These are phyloP conservation scores for Cinclus mexicanus DNA, from an alignment of 2,113 vertebrate genomes.

Conservation along the genomic window DNA sequence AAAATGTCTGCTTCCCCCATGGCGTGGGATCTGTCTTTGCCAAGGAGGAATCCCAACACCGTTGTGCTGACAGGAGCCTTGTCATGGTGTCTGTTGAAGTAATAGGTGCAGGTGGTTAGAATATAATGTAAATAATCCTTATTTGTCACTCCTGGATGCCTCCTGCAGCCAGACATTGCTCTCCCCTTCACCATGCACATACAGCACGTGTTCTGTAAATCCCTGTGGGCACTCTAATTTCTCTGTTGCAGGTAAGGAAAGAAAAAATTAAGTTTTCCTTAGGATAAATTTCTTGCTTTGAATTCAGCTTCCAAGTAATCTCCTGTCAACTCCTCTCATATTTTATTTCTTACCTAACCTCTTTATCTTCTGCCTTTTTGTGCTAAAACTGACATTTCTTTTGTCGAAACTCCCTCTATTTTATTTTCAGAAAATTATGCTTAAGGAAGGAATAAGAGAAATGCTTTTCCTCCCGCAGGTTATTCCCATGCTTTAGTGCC, in stretches of 20 bases:
- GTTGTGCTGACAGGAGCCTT: neutral
- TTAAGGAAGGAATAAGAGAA: slow-evolving; percentile 15
- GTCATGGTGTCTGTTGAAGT: neutral
- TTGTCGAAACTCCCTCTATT: neutral
- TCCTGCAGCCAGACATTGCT: neutral
- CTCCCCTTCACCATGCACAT: neutral
- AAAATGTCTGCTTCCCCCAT: neutral
- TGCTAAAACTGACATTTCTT: neutral
- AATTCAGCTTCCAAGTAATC: neutral
- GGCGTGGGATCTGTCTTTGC: neutral
- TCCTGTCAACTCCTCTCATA: neutral
- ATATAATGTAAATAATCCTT: neutral
- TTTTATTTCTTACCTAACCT: neutral
- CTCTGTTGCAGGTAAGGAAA: neutral
- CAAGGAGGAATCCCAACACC: neutral
- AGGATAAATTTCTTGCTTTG: neutral
- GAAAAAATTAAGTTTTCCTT: neutral
- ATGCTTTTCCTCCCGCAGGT: slow-evolving; percentile 18
- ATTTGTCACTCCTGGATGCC: fast-evolving
- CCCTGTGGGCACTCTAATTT: neutral
- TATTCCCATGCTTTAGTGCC: slow-evolving; percentile 63
- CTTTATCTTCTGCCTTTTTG: neutral
- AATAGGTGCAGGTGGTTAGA: neutral
- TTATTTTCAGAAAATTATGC: neutral
- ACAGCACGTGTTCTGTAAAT: neutral